Evolutionary conservation across 2,113 vertebrate genomes (phyloP).

Genomic region (Nannospalax galili): DNA sequence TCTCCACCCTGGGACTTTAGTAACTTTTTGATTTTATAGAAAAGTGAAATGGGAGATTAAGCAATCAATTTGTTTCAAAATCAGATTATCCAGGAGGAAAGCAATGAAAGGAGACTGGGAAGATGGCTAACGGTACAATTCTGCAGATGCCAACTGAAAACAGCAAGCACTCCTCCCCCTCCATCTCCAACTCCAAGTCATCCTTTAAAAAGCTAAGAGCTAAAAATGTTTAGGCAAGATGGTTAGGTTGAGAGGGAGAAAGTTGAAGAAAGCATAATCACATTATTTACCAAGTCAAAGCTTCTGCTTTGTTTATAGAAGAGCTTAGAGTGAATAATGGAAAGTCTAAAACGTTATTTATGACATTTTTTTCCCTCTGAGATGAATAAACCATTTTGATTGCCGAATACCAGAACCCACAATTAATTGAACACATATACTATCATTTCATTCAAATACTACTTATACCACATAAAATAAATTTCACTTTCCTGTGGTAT

Average conservation of each 20-base stretch:
- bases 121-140: conserved; percentile 12
- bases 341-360: neutral
- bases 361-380: conserved; percentile 5
- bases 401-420: conserved; percentile 31
- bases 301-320: conserved; percentile 29
- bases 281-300: conserved; percentile 26
- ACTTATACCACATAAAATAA: conserved; percentile 51
- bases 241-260: neutral
- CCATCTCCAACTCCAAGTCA: neutral
- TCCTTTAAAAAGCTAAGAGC: neutral
- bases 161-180: neutral
- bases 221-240: conserved; percentile 19
- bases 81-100: conserved; percentile 43
- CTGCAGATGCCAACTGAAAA: conserved; percentile 19
- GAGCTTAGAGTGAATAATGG: neutral
- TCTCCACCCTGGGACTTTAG: neutral
- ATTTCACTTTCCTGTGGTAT: conserved; percentile 50
- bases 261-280: neutral
- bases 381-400: conserved; percentile 45
- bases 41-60: conserved; percentile 33
- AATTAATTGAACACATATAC: conserved; percentile 33
- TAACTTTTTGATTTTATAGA: conserved; percentile 61
- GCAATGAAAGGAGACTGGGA: conserved; percentile 49
- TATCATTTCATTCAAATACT: conserved; percentile 62
- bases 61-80: conserved; percentile 58